Base-by-base conservation (phyloP, 2,797 vertebrate species). In the Crypturellus tataupa region DNA sequence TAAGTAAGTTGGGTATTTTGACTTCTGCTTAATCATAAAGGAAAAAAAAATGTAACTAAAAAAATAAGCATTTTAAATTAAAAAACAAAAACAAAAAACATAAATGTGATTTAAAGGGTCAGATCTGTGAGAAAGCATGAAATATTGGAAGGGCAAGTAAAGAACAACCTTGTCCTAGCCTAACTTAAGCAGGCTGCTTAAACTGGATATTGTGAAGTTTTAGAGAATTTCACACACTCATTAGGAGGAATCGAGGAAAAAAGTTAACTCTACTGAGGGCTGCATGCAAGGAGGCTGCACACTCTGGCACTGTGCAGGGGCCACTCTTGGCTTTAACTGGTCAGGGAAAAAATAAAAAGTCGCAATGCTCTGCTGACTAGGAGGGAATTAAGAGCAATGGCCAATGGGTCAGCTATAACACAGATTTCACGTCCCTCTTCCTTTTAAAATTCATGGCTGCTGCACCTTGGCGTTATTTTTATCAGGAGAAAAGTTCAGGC, bases 201-300 rank as follows among this genome's bases (percentile, higher is more conserved):
- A 85, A 37, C 21, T 55, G 63, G 69, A n/a, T 65, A 92, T 9
- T 35, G 33, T 25, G 31, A 63, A 67, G 81, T 80, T 76, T 77
- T 64, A 21, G 51, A 60, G 75, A 64, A 58, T 51, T 89, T 78
- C 35, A 27, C 39, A 70, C 65, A 94, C 83, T 91, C 72, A 2
- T 20, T 69, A 69, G 21, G 46, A 84, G 16, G 9, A 84, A 94
- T 91, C 88, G 78, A 58, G 76, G 23, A 7, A 37, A 93, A 93
- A 65, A 39, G 49, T 27, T 16, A 29, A 24, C 9, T 49, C 20
- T 13, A 6, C 24, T 25, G 47, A 33, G 60, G 39, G 56, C 18
- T 39, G 33, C 56, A 42, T 6, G 35, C 59, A 79, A 70, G 1
- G 12, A 47, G 37, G 51, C 46, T 73, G 51, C 10, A 85, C 55